Base-by-base conservation (phyloP, 1,140 invertebrate species). In the Trachymyrmex cornetzi region DNA sequence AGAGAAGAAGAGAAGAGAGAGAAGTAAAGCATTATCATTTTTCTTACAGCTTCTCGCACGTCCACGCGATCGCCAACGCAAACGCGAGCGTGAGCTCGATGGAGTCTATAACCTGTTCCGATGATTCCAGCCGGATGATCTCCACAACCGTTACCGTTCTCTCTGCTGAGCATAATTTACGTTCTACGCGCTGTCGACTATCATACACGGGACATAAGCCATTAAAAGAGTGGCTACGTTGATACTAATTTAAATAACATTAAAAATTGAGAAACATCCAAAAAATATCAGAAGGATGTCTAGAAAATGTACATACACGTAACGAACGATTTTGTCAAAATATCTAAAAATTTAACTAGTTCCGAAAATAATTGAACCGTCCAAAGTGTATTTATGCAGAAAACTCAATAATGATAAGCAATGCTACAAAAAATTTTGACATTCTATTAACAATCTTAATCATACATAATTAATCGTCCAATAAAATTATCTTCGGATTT, bases 61-160 rank as follows among this genome's bases (percentile, higher is more conserved):
- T 80, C n/a, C 63, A 89, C 72, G 85, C 57, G 48, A 59, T 79
- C 61, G 69, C 30, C 22, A 63, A 63, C 55, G 75, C 53, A 57
- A 67, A 67, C 66, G 44, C 48, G 64, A 53, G 48, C 30, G 22
- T 30, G 44, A 80, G 48, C 80, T 61, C 55, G 80, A 74, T 38
- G 48, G 48, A 86, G 67, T 59, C 85, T 66, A 87, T 87, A 90
- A 90, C 89, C 89, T 79, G 91, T 91, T 92, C 89, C 92, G 90
- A 92, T 93, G 92, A 93, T 93, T 90, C 72, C 80, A 87, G 85
- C 85, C 86, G 72, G 82, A 85, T 67, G 88, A 88, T 87, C 89
- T 88, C 80, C 92, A 93, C 92, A 93, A 92, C 92, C 90, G 92
- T 93, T 93, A 92, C 92, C 92, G 92, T 93, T 93, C 85, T 86